Conservation (phyloP, 2,888 invertebrate species). For the Trissolcus japonicus region DNA sequence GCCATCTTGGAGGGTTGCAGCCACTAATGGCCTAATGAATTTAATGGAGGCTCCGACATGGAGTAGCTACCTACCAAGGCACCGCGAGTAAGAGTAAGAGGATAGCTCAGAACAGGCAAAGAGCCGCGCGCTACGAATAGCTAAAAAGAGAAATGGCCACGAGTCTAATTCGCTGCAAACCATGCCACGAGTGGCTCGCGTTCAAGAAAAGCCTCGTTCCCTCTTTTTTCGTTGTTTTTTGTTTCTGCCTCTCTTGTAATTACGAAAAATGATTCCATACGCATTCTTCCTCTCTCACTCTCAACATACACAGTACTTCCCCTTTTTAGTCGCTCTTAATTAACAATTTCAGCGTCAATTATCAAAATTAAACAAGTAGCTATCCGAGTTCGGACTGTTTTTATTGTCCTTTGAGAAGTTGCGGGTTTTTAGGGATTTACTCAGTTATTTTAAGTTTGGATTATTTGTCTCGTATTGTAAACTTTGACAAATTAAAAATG, state of each 20-base stretch:
- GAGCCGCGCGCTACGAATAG: slow-evolving; percentile 33
- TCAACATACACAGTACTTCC: no score
- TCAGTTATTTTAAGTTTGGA: not conserved
- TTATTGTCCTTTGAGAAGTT: not conserved
- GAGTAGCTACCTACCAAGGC: slow-evolving; percentile 61
- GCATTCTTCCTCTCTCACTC: not conserved
- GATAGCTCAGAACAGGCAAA: slow-evolving; percentile 51
- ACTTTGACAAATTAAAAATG: not conserved
- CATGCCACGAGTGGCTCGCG: slow-evolving; percentile 32
- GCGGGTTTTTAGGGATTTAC: not conserved
- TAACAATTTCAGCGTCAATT: no score
- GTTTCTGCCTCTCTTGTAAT: slow-evolving; percentile 20
- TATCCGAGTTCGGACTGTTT: not conserved
- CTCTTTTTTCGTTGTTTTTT: not conserved
- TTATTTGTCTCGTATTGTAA: not conserved
- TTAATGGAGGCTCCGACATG: slow-evolving; percentile 75
- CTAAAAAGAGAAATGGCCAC: slow-evolving; percentile 49
- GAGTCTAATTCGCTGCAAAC: slow-evolving; percentile 50
- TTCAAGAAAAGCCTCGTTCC: slow-evolving; percentile 14
- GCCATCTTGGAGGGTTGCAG: slow-evolving; percentile 77
- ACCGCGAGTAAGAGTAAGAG: slow-evolving; percentile 54
- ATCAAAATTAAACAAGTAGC: not conserved
- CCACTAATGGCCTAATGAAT: slow-evolving; percentile 77
- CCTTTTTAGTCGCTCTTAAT: no score
- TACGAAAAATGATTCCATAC: slow-evolving; percentile 26